Evolutionary conservation across 2,113 vertebrate genomes (phyloP), one percentile per base, ranked within the genome.

Genomic region (Nettapus auritus): DNA sequence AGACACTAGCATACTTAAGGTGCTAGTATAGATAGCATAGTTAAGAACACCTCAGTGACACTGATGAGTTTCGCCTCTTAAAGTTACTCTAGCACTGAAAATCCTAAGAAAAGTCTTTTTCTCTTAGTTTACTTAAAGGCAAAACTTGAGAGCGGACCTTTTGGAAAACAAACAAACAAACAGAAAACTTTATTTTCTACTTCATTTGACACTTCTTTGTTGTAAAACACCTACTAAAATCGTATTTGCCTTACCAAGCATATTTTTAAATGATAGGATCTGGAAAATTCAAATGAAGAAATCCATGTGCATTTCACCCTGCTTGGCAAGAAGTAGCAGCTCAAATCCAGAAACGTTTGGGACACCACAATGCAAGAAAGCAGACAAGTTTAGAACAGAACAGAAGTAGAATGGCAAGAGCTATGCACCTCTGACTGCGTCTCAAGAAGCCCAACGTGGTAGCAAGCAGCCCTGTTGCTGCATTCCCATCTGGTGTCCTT

Each of bases 401-500:
- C 36, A 63, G 36, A 62, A 38, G 36, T 88, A 88, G 53, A 68
- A 50, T 36, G 48, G 22, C 26, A 57, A 82, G 74, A 79, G 62
- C 73, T 90, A 50, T 44, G 34, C 67, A 63, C 69, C 90, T 89
- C 8, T 15, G 36, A 96, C 26, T 13, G 83, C 26, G 40, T 86
- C 14, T 10, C 68, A 90, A 34, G 50, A 87, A 80, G 78, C 71
- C 94, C 88, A 96, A 88, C 20, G 88, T 96, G 89, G 96, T 95
- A 97, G 94, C 97, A 95, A 89, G 89, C 88, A 94, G 88, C 60
- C 68, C 93, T 11, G 15, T 19, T 83, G 78, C 91, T 74, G 83
- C 96, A 63, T 90, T 97, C 88, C 89, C 97, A 96, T 97, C 94
- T 98, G 96, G 86, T 94, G 84, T 95, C 60, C 89, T 88, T 88